phyloP scores from a whole-genome alignment of 1,140 invertebrate species.

The fruit fly (Drosophila melanogaster) region Release_6_plus_ISO1_MT NC_004354.4:12443501-12444000 shows the following conservation, averaged over 20 bases:
- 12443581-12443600: slow-evolving; percentile 70
- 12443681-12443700: slow-evolving; percentile 20
- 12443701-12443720: background rate
- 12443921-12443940: slow-evolving; percentile 68
- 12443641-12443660: slow-evolving; percentile 89
- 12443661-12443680: slow-evolving; percentile 81
- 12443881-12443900: slow-evolving; percentile 84
- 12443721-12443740: slow-evolving; percentile 5
- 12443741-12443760: slow-evolving; percentile 9
- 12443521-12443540: slow-evolving; percentile 84
- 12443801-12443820: slow-evolving; percentile 60
- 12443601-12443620: slow-evolving; percentile 86
- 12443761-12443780: slow-evolving; percentile 2
- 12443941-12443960: slow-evolving; percentile 61
- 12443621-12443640: slow-evolving; percentile 93
- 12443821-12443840: slow-evolving; percentile 88
- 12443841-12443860: slow-evolving; percentile 89
- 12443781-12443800: slow-evolving; percentile 3
- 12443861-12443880: slow-evolving; percentile 87
- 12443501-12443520: slow-evolving; percentile 71
- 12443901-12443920: slow-evolving; percentile 60
- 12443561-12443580: slow-evolving; percentile 37
- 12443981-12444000: slow-evolving; percentile 87
- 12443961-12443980: slow-evolving; percentile 86
- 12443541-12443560: slow-evolving; percentile 76